Evolutionary conservation across 2,113 vertebrate species (phyloP).

Genomic region (Hirundichthys speculiger): DNA sequence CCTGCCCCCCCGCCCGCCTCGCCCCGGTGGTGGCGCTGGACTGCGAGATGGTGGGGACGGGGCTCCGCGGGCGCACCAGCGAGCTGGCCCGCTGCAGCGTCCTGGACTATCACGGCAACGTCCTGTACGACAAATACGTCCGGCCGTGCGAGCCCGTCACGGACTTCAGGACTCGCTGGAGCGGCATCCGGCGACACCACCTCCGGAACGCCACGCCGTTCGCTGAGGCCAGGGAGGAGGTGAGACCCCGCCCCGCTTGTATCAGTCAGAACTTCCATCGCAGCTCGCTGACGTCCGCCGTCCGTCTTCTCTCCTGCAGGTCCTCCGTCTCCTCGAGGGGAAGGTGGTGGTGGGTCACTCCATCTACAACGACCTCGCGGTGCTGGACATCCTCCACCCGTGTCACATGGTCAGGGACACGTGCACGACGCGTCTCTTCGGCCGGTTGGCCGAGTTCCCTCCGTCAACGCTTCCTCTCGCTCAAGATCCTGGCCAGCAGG

Average conservation of each 20-base stretch:
- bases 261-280: not conserved
- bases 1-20: not conserved
- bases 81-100: constrained; percentile 94
- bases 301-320: constrained; percentile 68
- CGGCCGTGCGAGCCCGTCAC: constrained; percentile 83
- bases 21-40: constrained; percentile 87
- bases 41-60: constrained; percentile 98
- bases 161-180: constrained; percentile 94
- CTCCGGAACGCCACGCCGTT: constrained; percentile 85
- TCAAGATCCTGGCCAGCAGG: constrained; percentile 83
- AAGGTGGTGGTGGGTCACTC: constrained; percentile 93
- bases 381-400: constrained; percentile 83
- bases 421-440: constrained; percentile 74
- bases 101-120: constrained; percentile 86
- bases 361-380: constrained; percentile 90
- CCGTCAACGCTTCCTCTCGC: constrained; percentile 68
- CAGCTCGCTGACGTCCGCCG: too few relatives aligned
- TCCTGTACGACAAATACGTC: constrained; percentile 92
- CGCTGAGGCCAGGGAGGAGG: constrained; percentile 86
- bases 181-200: constrained; percentile 86
- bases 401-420: constrained; percentile 89
- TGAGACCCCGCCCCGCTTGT: constrained; percentile 56
- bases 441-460: constrained; percentile 71
- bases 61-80: constrained; percentile 82
- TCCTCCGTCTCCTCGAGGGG: constrained; percentile 86